Base-by-base conservation (phyloP, 2,113 vertebrate genomes). In the Pungitius pungitius region DNA sequence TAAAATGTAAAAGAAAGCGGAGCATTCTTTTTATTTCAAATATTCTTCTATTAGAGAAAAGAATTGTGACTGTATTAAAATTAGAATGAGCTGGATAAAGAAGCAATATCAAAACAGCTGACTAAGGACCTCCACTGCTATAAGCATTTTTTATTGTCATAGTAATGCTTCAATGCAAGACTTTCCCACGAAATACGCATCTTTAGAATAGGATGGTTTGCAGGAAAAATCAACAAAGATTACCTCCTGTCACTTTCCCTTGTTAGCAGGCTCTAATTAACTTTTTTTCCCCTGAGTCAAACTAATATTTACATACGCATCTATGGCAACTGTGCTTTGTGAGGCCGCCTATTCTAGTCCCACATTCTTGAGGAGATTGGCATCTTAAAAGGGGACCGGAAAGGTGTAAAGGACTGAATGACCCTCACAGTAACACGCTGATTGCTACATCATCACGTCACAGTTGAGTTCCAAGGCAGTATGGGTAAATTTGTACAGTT, bases 261-360 rank as follows among this genome's bases (percentile, higher is more conserved):
- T 87, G 84, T 88, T 89, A 87, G 82, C 67, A 85, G 78, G 73
- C 83, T 85, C 84, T 87, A 91, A 91, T 92, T 89, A 87, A 83
- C 84, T 82, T 79, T 80, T 78, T 66, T 56, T 18, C 42, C 30
- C 33, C 56, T 52, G 64, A 85, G 67, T 85, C 69, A 84, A 89
- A 91, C 92, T 84, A 93, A 93, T 94, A 93, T 94, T 94, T 92
- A 91, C 92, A 86, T 20, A 78, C 77, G 92, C 84, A 80, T 88
- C 92, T 90, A 93, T 91, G 88, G 91, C 87, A 92, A 92, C 88
- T 83, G 81, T 88, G 72, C 87, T 91, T 91, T 93, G 87, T 91
- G 84, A 84, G 70, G 85, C 77, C 43, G 77, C 74, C 86, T 87
- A 85, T 91, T 90, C 85, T 87, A 80, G 67, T 82, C 78, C 73